These are phyloP conservation scores for Petromus typicus DNA, from an alignment of 2,113 vertebrate species.

Conservation along the genomic window DNA sequence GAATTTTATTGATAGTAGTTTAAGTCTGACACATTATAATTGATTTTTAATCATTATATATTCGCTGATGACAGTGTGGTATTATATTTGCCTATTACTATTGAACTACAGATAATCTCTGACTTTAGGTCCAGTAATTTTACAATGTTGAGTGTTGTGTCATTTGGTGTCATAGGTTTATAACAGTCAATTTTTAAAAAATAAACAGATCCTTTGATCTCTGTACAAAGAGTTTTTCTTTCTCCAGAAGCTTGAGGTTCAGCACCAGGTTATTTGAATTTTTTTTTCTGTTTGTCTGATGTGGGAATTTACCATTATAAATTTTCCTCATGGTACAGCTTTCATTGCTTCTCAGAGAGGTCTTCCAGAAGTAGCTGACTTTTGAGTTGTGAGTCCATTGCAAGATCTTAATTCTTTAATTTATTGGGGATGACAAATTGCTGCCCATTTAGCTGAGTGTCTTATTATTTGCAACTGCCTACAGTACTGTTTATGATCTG, in stretches of 20 bases:
- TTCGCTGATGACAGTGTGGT: not conserved
- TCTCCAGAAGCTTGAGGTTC: not conserved
- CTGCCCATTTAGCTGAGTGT: not conserved
- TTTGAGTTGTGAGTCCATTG: not conserved
- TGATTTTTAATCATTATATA: not conserved
- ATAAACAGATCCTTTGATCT: not conserved
- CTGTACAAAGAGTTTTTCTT: no score
- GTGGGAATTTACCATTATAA: not conserved
- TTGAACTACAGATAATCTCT: not conserved
- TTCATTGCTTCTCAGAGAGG: not conserved
- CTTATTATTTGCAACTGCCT: not conserved
- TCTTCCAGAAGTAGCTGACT: not conserved
- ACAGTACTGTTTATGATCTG: not conserved
- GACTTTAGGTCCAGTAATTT: not conserved
- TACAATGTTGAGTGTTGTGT: not conserved
- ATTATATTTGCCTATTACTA: not conserved
- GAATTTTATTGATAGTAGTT: not conserved
- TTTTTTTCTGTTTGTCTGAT: not conserved
- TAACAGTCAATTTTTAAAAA: not conserved
- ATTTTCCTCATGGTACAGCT: not conserved
- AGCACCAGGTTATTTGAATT: not conserved
- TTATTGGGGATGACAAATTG: not conserved
- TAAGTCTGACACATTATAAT: not conserved
- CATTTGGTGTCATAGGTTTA: not conserved
- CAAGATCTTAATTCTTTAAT: not conserved